Percentiles rank a stretch among this genome's conserved stretches.
Conservation (phyloP, 2,113 vertebrate genomes). For the human (Homo sapiens) region DNA sequence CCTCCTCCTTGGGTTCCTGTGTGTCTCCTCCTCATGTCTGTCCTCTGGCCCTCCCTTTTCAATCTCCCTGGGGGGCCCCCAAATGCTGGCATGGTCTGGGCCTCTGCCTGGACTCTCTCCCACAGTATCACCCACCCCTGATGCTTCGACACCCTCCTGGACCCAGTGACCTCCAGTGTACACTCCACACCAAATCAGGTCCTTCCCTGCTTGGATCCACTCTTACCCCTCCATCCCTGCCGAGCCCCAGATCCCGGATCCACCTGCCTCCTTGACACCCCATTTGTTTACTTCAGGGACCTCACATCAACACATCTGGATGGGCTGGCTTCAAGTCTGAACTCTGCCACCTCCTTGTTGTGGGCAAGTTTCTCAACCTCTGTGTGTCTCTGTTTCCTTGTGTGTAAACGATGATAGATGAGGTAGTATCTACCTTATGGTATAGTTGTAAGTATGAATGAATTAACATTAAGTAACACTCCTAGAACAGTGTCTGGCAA, state of each 20-base stretch:
- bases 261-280: neutral
- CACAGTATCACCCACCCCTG: neutral
- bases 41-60: neutral
- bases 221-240: too few species aligned
- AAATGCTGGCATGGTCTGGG: accelerated
- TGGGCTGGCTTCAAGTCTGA: neutral
- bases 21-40: neutral
- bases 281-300: neutral
- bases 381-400: neutral
- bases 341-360: neutral
- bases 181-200: neutral
- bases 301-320: neutral
- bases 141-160: neutral
- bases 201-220: neutral
- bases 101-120: neutral
- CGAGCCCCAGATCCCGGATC: neutral
- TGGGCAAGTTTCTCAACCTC: neutral
- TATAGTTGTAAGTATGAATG: neutral
- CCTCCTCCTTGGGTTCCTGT: neutral
- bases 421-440: neutral
- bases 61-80: neutral
- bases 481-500: neutral
- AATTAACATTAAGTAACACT: neutral
- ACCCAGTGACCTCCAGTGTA: neutral
- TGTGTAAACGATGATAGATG: neutral